Conservation (phyloP, 2,113 vertebrate genomes). For the Caloenas nicobarica region DNA sequence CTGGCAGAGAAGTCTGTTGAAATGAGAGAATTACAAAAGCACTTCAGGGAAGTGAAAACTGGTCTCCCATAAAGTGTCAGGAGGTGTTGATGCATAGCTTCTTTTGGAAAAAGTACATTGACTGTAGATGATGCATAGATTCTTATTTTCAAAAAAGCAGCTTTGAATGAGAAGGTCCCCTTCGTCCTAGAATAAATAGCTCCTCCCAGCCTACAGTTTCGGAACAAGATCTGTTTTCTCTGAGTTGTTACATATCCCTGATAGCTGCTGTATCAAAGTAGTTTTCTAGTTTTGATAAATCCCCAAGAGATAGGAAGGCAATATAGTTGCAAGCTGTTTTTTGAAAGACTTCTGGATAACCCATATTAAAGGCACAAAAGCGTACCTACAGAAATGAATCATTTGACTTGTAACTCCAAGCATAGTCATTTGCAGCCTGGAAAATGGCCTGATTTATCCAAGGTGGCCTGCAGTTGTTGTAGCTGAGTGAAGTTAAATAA, state of each 20-base stretch:
- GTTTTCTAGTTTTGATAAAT: slow-evolving; percentile 2
- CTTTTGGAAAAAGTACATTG: neutral
- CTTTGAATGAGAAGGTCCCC: neutral
- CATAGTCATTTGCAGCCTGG: neutral
- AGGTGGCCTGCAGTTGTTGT: neutral
- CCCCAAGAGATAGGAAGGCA: neutral
- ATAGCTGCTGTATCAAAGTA: neutral
- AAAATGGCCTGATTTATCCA: slow-evolving; percentile 8
- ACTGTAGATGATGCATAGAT: neutral
- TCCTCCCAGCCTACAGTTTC: neutral
- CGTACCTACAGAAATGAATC: neutral
- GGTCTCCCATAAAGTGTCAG: neutral
- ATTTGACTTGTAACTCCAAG: neutral
- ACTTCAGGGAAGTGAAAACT: neutral
- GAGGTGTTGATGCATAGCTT: neutral
- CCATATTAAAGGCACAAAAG: neutral
- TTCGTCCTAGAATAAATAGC: neutral
- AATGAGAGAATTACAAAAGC: slow-evolving; percentile 1
- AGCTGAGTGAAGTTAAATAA: slow-evolving; percentile 39
- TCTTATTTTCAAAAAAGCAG: neutral
- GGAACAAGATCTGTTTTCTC: neutral
- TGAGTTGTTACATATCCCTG: neutral
- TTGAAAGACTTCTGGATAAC: slow-evolving; percentile 1
- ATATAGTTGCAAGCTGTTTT: neutral
- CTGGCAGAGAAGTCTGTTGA: neutral